phyloP scores from a whole-genome alignment of 1,140 invertebrate genomes.

The Adoxophyes honmai region DNA sequence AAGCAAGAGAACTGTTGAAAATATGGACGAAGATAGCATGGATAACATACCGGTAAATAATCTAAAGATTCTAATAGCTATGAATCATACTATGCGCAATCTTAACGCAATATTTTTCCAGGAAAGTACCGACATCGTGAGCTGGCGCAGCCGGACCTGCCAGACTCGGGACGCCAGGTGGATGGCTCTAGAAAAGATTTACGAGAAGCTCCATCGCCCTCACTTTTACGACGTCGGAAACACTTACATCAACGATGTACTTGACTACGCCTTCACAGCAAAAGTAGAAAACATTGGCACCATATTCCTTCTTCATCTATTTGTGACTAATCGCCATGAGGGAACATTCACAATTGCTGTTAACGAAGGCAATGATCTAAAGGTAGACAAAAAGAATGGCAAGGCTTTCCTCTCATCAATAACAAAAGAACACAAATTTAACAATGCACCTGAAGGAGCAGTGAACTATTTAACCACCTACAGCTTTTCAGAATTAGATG shows the following conservation, averaged over 20 bases:
- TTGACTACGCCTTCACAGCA: slow-evolving; percentile 55
- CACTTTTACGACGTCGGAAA: slow-evolving; percentile 65
- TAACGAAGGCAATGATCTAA: slow-evolving; percentile 36
- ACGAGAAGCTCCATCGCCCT: slow-evolving; percentile 51
- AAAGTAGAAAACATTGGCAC: slow-evolving; percentile 48
- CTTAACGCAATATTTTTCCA: neutral
- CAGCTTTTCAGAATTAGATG: slow-evolving; percentile 46
- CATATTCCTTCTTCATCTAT: slow-evolving; percentile 52
- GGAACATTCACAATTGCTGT: slow-evolving; percentile 37
- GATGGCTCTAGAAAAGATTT: slow-evolving; percentile 52
- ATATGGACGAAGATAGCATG: slow-evolving; percentile 10
- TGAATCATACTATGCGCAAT: slow-evolving; percentile 1
- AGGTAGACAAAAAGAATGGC: slow-evolving; percentile 38
- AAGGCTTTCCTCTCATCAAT: slow-evolving; percentile 31
- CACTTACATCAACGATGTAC: slow-evolving; percentile 45
- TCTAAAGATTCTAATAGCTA: neutral
- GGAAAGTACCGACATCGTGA: neutral
- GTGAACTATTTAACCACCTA: slow-evolving; percentile 55
- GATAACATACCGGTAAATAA: neutral
- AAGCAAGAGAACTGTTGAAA: slow-evolving; percentile 9
- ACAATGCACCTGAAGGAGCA: slow-evolving; percentile 29
- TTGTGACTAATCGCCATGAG: slow-evolving; percentile 41
- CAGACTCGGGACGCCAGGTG: slow-evolving; percentile 51
- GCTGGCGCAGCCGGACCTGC: slow-evolving; percentile 19
- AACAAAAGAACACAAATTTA: slow-evolving; percentile 37